A percentile compares a stretch with the other conserved stretches of the same genome.
Evolutionary conservation across 1,140 invertebrate genomes (phyloP).

Genomic region (Zaprionus lachaisei): DNA sequence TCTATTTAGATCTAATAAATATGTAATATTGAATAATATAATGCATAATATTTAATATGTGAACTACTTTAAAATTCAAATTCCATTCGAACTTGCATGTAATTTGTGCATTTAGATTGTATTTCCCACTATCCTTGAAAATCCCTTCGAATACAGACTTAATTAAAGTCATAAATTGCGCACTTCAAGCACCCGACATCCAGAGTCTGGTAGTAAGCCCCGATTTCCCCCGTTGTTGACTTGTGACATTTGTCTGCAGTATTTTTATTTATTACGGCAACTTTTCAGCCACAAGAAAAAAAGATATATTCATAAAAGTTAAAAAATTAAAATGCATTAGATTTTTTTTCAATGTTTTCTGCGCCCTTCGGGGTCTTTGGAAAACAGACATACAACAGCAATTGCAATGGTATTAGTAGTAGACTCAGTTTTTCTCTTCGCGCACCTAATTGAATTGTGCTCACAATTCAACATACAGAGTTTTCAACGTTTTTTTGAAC

Average conservation of each 20-base stretch:
- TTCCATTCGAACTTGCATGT: no score
- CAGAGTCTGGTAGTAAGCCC: not conserved
- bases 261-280: slow-evolving; percentile 52
- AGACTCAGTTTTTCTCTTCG: slow-evolving; percentile 36
- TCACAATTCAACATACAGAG: slow-evolving; percentile 54
- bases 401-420: slow-evolving; percentile 35
- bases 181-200: not conserved
- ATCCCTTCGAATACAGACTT: slow-evolving; percentile 17
- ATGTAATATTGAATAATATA: not conserved
- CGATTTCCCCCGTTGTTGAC: not conserved
- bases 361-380: slow-evolving; percentile 1
- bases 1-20: not conserved
- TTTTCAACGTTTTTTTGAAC: slow-evolving; percentile 72
- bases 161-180: slow-evolving; percentile 19
- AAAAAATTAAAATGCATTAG: slow-evolving; percentile 35
- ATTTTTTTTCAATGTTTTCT: not conserved
- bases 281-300: slow-evolving; percentile 13
- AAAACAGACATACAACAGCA: not conserved
- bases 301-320: slow-evolving; percentile 10
- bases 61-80: no score
- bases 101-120: not conserved
- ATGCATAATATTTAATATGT: no score
- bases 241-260: slow-evolving; percentile 32
- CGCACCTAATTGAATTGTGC: slow-evolving; percentile 68
- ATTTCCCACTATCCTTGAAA: not conserved